Conservation (phyloP, 2,888 invertebrate genomes). For the Willowsia nigromaculata region DNA sequence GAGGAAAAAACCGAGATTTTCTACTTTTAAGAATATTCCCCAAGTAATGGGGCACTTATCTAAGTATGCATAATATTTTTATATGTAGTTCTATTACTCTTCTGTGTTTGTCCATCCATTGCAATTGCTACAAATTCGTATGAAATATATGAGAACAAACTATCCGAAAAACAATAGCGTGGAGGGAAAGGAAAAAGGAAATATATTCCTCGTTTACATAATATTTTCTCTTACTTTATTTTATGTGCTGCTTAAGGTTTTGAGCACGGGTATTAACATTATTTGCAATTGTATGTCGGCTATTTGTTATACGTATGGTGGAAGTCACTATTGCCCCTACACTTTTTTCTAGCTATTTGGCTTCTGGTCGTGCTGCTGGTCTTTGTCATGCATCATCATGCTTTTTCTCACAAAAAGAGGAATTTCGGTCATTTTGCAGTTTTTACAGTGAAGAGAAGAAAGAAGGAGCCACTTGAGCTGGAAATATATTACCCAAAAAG, state of each 20-base stretch:
- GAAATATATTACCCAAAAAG: slow-evolving; percentile 8
- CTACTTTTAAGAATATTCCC: background rate
- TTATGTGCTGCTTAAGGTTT: background rate
- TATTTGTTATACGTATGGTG: background rate
- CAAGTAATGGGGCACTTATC: too few species aligned
- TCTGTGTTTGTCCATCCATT: too few species aligned
- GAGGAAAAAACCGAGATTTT: background rate
- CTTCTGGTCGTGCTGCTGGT: slow-evolving; percentile 14
- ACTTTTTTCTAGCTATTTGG: background rate
- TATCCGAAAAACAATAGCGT: background rate
- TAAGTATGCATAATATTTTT: too few species aligned
- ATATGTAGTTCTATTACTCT: too few species aligned
- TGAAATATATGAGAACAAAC: too few species aligned
- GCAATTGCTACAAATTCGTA: too few species aligned
- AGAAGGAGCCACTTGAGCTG: background rate
- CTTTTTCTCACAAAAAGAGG: background rate
- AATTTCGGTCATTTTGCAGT: slow-evolving; percentile 9
- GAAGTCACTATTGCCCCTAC: background rate
- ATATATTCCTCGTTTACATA: background rate
- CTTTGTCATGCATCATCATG: slow-evolving; percentile 32
- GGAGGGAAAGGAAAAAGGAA: background rate
- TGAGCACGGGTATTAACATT: background rate
- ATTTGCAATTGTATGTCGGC: background rate
- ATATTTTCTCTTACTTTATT: background rate
- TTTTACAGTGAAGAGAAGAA: background rate